Conservation (phyloP, 2,888 invertebrate species). For the Coronaproctus castanopsis region DNA sequence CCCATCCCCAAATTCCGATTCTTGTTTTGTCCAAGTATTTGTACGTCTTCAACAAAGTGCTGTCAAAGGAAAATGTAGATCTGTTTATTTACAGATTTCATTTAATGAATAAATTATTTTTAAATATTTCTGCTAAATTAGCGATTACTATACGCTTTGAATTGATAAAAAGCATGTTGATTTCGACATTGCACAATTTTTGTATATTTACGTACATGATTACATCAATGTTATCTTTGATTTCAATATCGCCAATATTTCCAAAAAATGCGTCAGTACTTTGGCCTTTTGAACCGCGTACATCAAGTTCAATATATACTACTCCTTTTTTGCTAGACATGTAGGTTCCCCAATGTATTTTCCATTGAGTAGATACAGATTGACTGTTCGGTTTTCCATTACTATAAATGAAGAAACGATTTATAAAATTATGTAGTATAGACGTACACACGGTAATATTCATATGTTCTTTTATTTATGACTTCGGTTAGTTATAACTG, state of each 20-base stretch:
- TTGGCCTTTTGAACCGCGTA: constrained; percentile 64
- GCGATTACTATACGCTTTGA: too few relatives aligned
- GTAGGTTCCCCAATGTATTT: constrained; percentile 66
- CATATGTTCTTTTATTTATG: too few relatives aligned
- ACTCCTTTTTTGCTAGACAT: constrained; percentile 59
- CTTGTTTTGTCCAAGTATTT: constrained; percentile 61
- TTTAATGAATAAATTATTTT: too few relatives aligned
- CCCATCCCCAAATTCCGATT: constrained; percentile 69
- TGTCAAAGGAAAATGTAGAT: too few relatives aligned
- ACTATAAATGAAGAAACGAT: constrained; percentile 28
- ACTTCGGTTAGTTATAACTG: too few relatives aligned
- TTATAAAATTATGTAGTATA: not conserved
- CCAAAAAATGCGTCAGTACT: constrained; percentile 60
- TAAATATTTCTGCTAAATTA: too few relatives aligned
- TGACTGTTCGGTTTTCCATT: constrained; percentile 69
- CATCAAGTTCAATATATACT: constrained; percentile 75
- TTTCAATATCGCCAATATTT: constrained; percentile 38
- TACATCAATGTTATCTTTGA: constrained; percentile 39
- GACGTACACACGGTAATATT: not conserved
- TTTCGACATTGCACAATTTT: too few relatives aligned
- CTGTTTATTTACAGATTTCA: too few relatives aligned
- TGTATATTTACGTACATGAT: constrained; percentile 24
- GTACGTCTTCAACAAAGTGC: constrained; percentile 52
- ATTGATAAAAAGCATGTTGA: too few relatives aligned
- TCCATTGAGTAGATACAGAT: constrained; percentile 59